phyloP scores from a whole-genome alignment of 2,113 vertebrate species.

The Dipodomys stephensi region DNA sequence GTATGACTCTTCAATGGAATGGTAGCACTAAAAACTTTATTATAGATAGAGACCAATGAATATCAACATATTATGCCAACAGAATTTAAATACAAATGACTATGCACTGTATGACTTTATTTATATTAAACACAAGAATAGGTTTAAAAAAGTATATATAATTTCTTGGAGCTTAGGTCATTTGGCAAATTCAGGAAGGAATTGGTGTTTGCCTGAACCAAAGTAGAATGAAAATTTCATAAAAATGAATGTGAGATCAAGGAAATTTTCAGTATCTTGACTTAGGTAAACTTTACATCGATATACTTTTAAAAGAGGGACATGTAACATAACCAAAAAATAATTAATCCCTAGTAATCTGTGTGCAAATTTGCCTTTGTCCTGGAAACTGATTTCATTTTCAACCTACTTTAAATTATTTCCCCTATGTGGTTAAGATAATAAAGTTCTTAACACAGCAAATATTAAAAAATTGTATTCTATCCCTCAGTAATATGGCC shows the following conservation, averaged over 20 bases:
- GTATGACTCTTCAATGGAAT: background rate
- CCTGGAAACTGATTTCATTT: background rate
- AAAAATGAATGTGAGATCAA: background rate
- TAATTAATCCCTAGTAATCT: background rate
- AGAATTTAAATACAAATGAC: background rate
- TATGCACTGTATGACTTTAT: background rate
- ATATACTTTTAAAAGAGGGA: background rate
- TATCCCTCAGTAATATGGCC: background rate
- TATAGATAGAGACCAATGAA: background rate
- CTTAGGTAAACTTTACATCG: background rate
- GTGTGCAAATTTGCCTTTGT: background rate
- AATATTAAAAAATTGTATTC: background rate
- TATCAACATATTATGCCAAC: background rate
- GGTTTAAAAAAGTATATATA: background rate
- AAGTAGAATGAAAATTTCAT: background rate
- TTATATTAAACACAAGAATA: background rate
- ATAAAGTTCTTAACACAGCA: background rate
- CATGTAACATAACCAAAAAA: slow-evolving; percentile 17
- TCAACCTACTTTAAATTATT: background rate
- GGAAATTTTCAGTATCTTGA: background rate
- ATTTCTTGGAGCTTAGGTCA: background rate
- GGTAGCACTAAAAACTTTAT: background rate
- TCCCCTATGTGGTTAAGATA: background rate
- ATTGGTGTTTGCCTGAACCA: background rate
- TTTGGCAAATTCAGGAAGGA: background rate